These are phyloP conservation scores for Sebastes alutus DNA, from an alignment of 2,797 vertebrate genomes.

Conservation along the genomic window DNA sequence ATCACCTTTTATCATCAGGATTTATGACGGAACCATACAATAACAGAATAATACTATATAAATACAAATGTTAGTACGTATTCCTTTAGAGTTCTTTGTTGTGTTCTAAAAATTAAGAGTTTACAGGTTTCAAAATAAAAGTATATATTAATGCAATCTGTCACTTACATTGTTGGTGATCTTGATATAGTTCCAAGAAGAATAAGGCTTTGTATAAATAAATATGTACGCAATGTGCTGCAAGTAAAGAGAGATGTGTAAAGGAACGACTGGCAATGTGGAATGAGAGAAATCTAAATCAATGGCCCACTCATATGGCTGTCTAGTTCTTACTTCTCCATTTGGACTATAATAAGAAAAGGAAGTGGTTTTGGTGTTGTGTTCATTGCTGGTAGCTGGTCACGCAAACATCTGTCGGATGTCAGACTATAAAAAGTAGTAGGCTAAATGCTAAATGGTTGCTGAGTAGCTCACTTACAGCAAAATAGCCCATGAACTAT, in stretches of 20 bases:
- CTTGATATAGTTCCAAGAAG: slow-evolving; percentile 14
- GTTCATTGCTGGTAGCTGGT: neutral
- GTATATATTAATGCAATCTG: neutral
- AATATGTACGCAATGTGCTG: neutral
- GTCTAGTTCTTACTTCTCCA: slow-evolving; percentile 67
- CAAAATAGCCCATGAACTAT: neutral
- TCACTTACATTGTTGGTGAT: slow-evolving; percentile 51
- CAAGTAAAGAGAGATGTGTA: neutral
- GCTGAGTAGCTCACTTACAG: neutral
- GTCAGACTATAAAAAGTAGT: neutral
- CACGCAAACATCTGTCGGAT: slow-evolving; percentile 14
- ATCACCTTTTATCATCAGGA: neutral
- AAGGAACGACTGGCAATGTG: neutral
- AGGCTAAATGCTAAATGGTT: neutral
- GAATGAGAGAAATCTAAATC: neutral
- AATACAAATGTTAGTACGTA: neutral
- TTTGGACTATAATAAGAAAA: slow-evolving; percentile 58
- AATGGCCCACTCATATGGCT: neutral
- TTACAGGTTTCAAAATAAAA: slow-evolving; percentile 6
- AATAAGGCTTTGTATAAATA: neutral
- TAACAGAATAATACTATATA: neutral
- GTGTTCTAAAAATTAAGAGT: neutral
- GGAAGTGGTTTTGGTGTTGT: slow-evolving; percentile 61
- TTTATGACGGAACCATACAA: neutral
- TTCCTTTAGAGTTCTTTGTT: neutral